phyloP scores from a whole-genome alignment of 53 echinoderm and acorn worm species.

The Mesocentrotus franciscanus region DNA sequence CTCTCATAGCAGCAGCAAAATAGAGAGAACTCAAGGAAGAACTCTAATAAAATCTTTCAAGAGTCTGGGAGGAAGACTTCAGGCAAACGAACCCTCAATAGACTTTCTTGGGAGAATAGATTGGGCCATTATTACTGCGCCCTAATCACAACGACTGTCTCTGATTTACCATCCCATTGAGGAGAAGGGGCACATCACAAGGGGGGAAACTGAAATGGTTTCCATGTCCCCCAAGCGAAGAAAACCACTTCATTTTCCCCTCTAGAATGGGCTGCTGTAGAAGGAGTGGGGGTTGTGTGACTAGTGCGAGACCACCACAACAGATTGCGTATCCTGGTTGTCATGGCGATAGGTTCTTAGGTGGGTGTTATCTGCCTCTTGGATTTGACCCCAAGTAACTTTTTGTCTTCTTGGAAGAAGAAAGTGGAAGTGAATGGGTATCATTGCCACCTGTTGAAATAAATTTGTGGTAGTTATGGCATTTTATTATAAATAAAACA shows the following conservation, averaged over 20 bases:
- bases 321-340: conserved; percentile 48
- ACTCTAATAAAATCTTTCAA: not conserved
- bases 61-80: not conserved
- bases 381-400: conserved; percentile 46
- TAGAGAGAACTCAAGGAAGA: not conserved
- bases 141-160: conserved; percentile 56
- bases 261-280: not conserved
- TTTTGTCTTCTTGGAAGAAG: conserved; percentile 27
- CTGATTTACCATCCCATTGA: conserved; percentile 38
- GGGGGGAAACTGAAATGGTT: conserved; percentile 38
- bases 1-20: not conserved
- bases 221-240: not conserved
- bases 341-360: conserved; percentile 14
- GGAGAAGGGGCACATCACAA: conserved; percentile 25
- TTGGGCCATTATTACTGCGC: conserved; percentile 49
- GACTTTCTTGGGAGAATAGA: conserved; percentile 8
- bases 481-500: conserved; percentile 7
- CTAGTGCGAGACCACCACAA: conserved; percentile 31
- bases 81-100: not conserved
- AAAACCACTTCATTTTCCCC: conserved; percentile 11
- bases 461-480: conserved; percentile 31
- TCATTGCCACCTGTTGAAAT: conserved; percentile 45
- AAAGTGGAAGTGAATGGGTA: conserved; percentile 30
- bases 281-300: conserved; percentile 8
- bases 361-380: conserved; percentile 15